phyloP scores from a whole-genome alignment of 2,113 vertebrate species.

The Rattus norvegicus region DNA sequence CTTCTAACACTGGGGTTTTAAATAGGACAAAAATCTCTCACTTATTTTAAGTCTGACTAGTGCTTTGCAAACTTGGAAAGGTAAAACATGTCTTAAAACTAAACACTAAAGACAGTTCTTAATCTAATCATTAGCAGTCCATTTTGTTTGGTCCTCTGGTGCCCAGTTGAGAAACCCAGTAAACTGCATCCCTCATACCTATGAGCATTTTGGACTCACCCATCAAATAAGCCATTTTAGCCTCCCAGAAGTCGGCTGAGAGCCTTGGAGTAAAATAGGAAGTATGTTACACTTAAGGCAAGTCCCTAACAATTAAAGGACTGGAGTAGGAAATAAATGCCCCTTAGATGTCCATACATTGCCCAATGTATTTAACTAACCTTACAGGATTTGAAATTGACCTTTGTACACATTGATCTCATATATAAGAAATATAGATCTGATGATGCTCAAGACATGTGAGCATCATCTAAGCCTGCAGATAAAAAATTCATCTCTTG shows the following conservation, averaged over 20 bases:
- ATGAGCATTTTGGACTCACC: background rate
- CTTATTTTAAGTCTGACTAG: slow-evolving; percentile 12
- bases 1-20: slow-evolving; percentile 22
- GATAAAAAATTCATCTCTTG: background rate
- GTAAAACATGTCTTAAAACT: slow-evolving; percentile 11
- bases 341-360: background rate
- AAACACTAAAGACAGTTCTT: slow-evolving; percentile 46
- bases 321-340: background rate
- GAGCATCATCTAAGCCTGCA: background rate
- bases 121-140: slow-evolving; percentile 49
- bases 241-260: background rate
- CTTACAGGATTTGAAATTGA: background rate
- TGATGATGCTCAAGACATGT: background rate
- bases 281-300: background rate
- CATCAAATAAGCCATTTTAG: background rate
- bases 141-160: slow-evolving; percentile 46
- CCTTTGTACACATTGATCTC: background rate
- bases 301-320: background rate
- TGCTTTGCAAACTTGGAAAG: slow-evolving; percentile 37
- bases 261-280: background rate
- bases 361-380: background rate
- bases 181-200: background rate
- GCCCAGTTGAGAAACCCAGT: background rate
- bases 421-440: background rate
- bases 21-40: slow-evolving; percentile 1